Conservation (phyloP, 2,113 vertebrate genomes). For the Sterna hirundo region DNA sequence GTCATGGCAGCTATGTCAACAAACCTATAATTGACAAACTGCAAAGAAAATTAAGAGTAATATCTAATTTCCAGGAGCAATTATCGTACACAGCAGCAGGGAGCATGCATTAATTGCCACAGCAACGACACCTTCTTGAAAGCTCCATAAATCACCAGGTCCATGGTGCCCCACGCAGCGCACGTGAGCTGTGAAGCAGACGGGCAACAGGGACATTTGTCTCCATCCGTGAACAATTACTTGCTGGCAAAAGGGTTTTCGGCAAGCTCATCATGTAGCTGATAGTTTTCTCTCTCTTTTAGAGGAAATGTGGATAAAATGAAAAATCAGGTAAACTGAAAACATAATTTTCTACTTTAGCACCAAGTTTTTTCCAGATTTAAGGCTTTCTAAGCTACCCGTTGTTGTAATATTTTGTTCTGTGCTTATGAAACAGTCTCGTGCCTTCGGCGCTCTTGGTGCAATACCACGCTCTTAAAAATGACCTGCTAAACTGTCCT, state of each 20-base stretch:
- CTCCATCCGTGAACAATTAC: slow-evolving; percentile 38
- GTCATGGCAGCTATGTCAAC: slow-evolving; percentile 64
- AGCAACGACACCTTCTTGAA: slow-evolving; percentile 60
- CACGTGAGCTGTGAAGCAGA: not conserved
- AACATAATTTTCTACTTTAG: not conserved
- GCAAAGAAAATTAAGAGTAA: slow-evolving; percentile 78
- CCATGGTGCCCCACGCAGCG: not conserved
- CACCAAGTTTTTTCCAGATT: not conserved
- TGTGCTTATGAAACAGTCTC: not conserved
- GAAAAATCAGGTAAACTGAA: not conserved
- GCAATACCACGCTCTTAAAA: not conserved
- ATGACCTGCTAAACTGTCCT: not conserved
- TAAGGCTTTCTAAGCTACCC: not conserved
- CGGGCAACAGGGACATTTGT: slow-evolving; percentile 47
- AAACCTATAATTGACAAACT: slow-evolving; percentile 69
- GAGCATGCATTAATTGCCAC: slow-evolving; percentile 72
- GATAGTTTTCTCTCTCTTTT: not conserved
- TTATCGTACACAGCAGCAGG: slow-evolving; percentile 67
- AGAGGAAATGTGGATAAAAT: slow-evolving; percentile 14
- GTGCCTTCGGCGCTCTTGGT: not conserved
- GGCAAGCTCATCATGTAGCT: not conserved
- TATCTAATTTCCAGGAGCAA: slow-evolving; percentile 76
- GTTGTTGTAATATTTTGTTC: not conserved
- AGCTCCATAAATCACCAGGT: slow-evolving; percentile 72
- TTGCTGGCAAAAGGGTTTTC: slow-evolving; percentile 2